Percentiles rank a stretch among this genome's conserved stretches.
Evolutionary conservation across 2,888 invertebrate species (phyloP).

Genomic region (Eupithecia insigniata): DNA sequence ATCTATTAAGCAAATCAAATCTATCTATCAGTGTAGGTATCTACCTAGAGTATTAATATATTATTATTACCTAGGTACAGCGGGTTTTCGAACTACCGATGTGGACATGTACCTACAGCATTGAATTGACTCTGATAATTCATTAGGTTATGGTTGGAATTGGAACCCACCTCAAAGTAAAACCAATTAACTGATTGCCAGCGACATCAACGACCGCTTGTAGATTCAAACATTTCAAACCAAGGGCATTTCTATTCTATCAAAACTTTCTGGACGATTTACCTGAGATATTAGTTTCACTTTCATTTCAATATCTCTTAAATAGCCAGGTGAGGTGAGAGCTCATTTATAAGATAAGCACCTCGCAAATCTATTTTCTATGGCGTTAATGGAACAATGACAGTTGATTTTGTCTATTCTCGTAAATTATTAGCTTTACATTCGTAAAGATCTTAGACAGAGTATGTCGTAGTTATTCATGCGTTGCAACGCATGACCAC

Average conservation of each 20-base stretch:
- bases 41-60: too few relatives aligned
- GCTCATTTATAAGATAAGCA: constrained; percentile 37
- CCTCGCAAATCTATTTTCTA: constrained; percentile 37
- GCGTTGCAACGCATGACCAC: too few relatives aligned
- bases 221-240: constrained; percentile 24
- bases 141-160: neutral
- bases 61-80: too few relatives aligned
- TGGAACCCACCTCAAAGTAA: constrained; percentile 27
- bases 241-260: constrained; percentile 55
- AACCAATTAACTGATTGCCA: constrained; percentile 37
- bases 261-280: constrained; percentile 56
- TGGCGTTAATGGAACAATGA: constrained; percentile 17
- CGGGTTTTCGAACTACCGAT: neutral
- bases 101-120: neutral
- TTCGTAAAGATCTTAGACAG: too few relatives aligned
- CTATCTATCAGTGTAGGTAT: neutral
- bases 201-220: constrained; percentile 32
- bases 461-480: too few relatives aligned
- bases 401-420: constrained; percentile 6
- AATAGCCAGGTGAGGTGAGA: constrained; percentile 44
- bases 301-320: constrained; percentile 73
- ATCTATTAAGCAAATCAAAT: neutral
- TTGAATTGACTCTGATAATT: neutral
- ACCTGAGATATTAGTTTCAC: constrained; percentile 74
- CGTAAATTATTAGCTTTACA: constrained; percentile 1